These are phyloP conservation scores for Parnassius smintheus DNA, from an alignment of 2,888 invertebrate genomes.

Conservation along the genomic window DNA sequence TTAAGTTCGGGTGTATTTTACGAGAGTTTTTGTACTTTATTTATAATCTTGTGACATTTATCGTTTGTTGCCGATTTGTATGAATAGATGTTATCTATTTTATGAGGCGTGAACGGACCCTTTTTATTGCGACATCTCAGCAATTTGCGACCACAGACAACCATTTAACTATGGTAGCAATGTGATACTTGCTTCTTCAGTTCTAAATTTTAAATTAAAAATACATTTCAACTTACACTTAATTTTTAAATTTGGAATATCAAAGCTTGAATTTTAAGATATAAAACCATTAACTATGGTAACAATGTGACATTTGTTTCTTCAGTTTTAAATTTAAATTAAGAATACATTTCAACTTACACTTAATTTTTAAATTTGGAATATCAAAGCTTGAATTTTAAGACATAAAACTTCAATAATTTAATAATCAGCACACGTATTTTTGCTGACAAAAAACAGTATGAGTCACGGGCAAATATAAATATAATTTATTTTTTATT, in stretches of 20 bases:
- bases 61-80: slow-evolving; percentile 48
- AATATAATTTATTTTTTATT: no score
- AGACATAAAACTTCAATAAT: no score
- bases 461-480: no score
- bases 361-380: no score
- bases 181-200: background rate
- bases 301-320: slow-evolving; percentile 1
- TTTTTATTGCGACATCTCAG: slow-evolving; percentile 32
- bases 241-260: no score
- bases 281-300: background rate
- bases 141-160: slow-evolving; percentile 20
- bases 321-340: background rate
- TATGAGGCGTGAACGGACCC: slow-evolving; percentile 50
- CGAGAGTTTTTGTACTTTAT: slow-evolving; percentile 38
- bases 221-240: no score
- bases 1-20: slow-evolving; percentile 40
- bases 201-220: no score
- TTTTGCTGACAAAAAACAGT: no score
- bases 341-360: no score
- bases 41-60: slow-evolving; percentile 55
- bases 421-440: no score
- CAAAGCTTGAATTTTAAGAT: no score
- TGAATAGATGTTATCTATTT: slow-evolving; percentile 35
- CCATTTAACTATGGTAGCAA: background rate
- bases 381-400: no score